These are phyloP conservation scores for Solea senegalensis DNA, from an alignment of 2,113 vertebrate species.

Conservation along the genomic window DNA sequence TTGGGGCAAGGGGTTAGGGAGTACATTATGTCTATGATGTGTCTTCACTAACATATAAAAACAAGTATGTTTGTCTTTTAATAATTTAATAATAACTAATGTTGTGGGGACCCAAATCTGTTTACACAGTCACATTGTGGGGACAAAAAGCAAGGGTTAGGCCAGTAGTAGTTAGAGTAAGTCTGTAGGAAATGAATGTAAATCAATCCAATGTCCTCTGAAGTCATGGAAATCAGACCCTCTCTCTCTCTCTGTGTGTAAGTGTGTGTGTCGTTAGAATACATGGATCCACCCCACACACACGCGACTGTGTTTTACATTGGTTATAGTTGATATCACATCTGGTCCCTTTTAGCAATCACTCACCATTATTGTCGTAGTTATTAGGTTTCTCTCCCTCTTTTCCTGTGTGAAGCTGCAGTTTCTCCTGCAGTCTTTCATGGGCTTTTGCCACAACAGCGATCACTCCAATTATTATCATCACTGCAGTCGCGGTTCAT, in stretches of 20 bases:
- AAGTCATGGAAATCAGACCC: no score
- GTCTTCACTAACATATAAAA: no score
- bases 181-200: no score
- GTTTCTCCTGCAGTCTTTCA: slow-evolving; percentile 49
- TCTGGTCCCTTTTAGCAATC: slow-evolving; percentile 76
- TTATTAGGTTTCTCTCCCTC: slow-evolving; percentile 64
- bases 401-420: slow-evolving; percentile 25
- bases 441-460: slow-evolving; percentile 45
- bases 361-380: slow-evolving; percentile 60
- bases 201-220: no score
- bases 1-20: no score
- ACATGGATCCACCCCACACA: slow-evolving; percentile 26
- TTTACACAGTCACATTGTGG: no score
- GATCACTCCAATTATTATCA: slow-evolving; percentile 65
- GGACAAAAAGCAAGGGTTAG: no score
- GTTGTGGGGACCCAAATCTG: no score
- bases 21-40: no score
- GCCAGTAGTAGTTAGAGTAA: no score
- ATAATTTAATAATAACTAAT: no score
- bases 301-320: slow-evolving; percentile 63
- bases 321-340: slow-evolving; percentile 68
- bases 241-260: no score
- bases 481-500: slow-evolving; percentile 57
- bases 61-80: not conserved
- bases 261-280: slow-evolving; percentile 36